phyloP scores from a whole-genome alignment of 30 jellyfish, hydroid and myxozoan species.

The Nemopilema nomurai region DNA sequence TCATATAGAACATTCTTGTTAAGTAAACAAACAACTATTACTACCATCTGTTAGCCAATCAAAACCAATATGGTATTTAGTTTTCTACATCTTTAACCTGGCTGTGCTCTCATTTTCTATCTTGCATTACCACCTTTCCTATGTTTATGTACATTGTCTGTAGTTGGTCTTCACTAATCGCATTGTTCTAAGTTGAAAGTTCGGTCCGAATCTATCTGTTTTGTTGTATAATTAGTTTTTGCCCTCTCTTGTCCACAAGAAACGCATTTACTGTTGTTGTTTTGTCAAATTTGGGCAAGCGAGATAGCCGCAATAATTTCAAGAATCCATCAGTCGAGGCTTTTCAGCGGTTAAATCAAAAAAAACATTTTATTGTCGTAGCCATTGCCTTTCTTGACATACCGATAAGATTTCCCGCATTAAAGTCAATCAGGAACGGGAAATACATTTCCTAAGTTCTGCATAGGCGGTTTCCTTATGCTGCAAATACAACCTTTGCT shows the following conservation, averaged over 20 bases:
- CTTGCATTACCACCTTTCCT: not conserved
- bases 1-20: too few relatives aligned
- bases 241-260: not conserved
- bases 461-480: not conserved
- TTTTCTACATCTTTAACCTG: too few relatives aligned
- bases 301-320: not conserved
- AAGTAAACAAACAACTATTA: too few relatives aligned
- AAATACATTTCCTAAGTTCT: not conserved
- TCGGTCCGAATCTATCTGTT: not conserved
- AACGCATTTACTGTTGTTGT: not conserved
- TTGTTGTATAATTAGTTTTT: not conserved
- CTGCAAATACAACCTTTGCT: not conserved
- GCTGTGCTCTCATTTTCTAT: not conserved
- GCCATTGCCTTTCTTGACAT: not conserved
- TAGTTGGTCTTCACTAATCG: not conserved
- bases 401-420: constrained; percentile 26
- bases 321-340: not conserved
- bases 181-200: not conserved
- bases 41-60: too few relatives aligned
- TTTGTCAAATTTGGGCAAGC: not conserved
- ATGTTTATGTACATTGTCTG: not conserved
- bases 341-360: not conserved
- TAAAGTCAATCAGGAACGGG: constrained; percentile 44
- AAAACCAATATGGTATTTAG: too few relatives aligned
- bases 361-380: not conserved